Evolutionary conservation across 2,888 invertebrate species (phyloP).

Genomic region (Philereme vetulata): DNA sequence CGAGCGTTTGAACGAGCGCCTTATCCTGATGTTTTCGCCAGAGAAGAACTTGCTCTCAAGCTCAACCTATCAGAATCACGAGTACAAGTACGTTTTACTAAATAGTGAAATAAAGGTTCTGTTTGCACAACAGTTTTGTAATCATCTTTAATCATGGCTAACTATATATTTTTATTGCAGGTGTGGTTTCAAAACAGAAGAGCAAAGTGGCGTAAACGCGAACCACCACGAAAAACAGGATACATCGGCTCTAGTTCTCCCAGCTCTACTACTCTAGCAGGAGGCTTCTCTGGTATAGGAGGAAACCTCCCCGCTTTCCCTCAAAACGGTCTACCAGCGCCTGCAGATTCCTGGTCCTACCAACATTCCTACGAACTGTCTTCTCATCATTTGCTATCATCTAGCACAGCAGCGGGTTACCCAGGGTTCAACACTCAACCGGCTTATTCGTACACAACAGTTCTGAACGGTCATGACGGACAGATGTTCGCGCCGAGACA

Average conservation of each 20-base stretch:
- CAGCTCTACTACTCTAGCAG: conserved; percentile 86
- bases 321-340: conserved; percentile 85
- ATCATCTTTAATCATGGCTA: too few species aligned
- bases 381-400: conserved; percentile 89
- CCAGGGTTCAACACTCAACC: conserved; percentile 85
- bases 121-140: neutral
- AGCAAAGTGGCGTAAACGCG: conserved; percentile 97
- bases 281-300: conserved; percentile 82
- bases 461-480: conserved; percentile 88
- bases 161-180: conserved; percentile 43
- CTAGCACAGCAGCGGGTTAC: conserved; percentile 85
- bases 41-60: conserved; percentile 96
- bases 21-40: conserved; percentile 97
- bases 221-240: conserved; percentile 95
- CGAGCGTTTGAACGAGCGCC: conserved; percentile 97
- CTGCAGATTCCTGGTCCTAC: conserved; percentile 92
- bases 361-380: conserved; percentile 91
- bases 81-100: conserved; percentile 66
- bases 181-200: conserved; percentile 96
- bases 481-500: conserved; percentile 88
- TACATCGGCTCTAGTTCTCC: conserved; percentile 89
- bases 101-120: neutral
- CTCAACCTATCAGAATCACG: conserved; percentile 92
- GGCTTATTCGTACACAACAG: conserved; percentile 86
- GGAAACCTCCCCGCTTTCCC: conserved; percentile 81